A percentile compares a stretch with the other conserved stretches of the same genome.
phyloP scores from a whole-genome alignment of 2,797 vertebrate species.

The Microhierax caerulescens region DNA sequence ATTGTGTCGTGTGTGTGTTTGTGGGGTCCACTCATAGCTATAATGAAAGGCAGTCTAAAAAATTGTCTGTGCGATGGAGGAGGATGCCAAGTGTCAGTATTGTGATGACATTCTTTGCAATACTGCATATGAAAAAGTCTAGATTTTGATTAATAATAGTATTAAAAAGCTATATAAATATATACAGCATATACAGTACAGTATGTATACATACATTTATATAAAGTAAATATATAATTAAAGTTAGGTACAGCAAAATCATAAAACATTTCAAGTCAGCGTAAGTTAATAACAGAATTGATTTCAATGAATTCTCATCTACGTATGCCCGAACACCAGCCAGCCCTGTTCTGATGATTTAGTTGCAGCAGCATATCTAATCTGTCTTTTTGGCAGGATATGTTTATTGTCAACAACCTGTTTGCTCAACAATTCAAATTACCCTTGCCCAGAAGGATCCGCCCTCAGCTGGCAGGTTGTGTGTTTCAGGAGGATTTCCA shows the following conservation, averaged over 20 bases:
- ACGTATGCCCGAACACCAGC: neutral
- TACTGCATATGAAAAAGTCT: slow-evolving; percentile 29
- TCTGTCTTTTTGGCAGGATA: neutral
- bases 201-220: slow-evolving; percentile 68
- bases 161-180: slow-evolving; percentile 70
- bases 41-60: neutral
- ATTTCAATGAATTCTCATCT: neutral
- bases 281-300: slow-evolving; percentile 16
- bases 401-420: neutral
- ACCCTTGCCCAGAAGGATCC: neutral
- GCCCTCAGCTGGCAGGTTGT: neutral
- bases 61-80: neutral
- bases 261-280: slow-evolving; percentile 53
- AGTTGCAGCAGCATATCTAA: neutral
- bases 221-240: slow-evolving; percentile 69
- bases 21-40: neutral
- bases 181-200: slow-evolving; percentile 60
- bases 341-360: neutral
- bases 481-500: neutral
- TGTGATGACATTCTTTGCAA: neutral
- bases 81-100: neutral
- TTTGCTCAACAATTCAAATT: neutral
- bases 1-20: neutral
- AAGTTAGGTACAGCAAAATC: slow-evolving; percentile 51
- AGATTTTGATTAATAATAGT: slow-evolving; percentile 49